These are phyloP conservation scores for Aplodontia rufa DNA, from an alignment of 2,113 vertebrate species.

Conservation along the genomic window DNA sequence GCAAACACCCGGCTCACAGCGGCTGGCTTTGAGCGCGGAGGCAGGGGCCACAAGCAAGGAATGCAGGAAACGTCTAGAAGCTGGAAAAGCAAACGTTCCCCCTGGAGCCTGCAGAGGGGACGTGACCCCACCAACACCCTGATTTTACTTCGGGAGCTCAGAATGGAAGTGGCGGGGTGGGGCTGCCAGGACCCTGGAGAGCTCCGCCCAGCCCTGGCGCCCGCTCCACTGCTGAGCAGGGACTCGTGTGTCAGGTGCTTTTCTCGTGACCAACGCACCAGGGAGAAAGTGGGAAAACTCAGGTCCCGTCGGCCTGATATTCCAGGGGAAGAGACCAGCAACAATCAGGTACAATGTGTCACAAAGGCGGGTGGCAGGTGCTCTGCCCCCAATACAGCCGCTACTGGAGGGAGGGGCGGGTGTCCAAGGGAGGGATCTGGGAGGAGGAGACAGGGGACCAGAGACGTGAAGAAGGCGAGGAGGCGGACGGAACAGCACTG, in stretches of 20 bases:
- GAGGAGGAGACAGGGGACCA: neutral
- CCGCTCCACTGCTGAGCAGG: too few relatives aligned
- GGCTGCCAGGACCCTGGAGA: neutral
- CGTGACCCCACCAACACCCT: neutral
- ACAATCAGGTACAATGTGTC: too few relatives aligned
- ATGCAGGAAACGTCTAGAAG: too few relatives aligned
- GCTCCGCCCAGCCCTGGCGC: neutral
- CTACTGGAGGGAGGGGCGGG: neutral
- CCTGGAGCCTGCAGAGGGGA: too few relatives aligned
- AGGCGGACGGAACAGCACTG: neutral
- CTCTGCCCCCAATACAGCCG: neutral
- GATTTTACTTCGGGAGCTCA: neutral
- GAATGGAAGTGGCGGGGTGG: too few relatives aligned
- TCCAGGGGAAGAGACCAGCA: neutral
- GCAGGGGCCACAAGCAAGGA: too few relatives aligned
- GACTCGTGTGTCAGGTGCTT: neutral
- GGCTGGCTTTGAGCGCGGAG: too few relatives aligned
- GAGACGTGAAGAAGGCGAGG: neutral
- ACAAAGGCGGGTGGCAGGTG: too few relatives aligned
- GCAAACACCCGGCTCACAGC: too few relatives aligned
- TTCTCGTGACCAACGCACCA: neutral
- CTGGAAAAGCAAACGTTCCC: too few relatives aligned
- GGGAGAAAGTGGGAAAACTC: too few relatives aligned
- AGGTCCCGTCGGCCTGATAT: rapidly evolving
- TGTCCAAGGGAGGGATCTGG: neutral